phyloP scores from a whole-genome alignment of 30 jellyfish, hydroid and myxozoan species.

The Calvadosia cruxmelitensis region DNA sequence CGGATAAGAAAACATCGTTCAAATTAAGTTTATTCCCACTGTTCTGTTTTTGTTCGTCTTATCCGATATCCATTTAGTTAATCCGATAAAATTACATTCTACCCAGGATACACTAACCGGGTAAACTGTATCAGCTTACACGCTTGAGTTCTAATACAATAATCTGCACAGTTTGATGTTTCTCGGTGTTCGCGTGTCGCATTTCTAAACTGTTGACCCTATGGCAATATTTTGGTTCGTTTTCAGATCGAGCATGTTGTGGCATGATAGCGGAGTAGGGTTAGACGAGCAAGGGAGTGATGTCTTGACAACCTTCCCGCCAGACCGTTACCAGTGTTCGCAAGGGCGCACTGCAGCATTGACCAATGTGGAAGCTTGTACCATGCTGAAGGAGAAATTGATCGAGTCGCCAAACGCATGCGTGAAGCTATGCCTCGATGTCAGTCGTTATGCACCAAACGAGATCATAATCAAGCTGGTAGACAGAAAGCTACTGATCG shows the following conservation, averaged over 20 bases:
- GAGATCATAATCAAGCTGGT: slow-evolving; percentile 51
- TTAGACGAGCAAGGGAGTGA: not conserved
- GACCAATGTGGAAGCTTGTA: not conserved
- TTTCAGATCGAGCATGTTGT: not conserved
- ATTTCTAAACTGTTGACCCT: too few relatives aligned
- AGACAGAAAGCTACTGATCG: slow-evolving; percentile 42
- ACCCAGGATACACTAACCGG: too few relatives aligned
- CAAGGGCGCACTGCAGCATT: not conserved
- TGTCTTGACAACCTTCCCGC: not conserved
- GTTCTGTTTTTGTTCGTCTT: too few relatives aligned
- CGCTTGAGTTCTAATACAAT: too few relatives aligned
- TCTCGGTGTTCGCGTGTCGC: too few relatives aligned
- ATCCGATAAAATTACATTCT: too few relatives aligned
- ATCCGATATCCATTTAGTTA: too few relatives aligned
- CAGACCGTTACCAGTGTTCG: not conserved
- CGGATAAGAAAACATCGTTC: too few relatives aligned
- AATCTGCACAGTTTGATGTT: too few relatives aligned
- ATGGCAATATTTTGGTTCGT: too few relatives aligned
- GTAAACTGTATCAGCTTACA: too few relatives aligned
- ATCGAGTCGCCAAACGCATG: not conserved
- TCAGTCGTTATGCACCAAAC: slow-evolving; percentile 64
- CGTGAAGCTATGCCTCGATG: slow-evolving; percentile 30
- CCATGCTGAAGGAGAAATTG: not conserved
- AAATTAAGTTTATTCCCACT: too few relatives aligned
- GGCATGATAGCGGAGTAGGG: not conserved